phyloP scores from a whole-genome alignment of 2,888 invertebrate species.

The Agelastica alni region DNA sequence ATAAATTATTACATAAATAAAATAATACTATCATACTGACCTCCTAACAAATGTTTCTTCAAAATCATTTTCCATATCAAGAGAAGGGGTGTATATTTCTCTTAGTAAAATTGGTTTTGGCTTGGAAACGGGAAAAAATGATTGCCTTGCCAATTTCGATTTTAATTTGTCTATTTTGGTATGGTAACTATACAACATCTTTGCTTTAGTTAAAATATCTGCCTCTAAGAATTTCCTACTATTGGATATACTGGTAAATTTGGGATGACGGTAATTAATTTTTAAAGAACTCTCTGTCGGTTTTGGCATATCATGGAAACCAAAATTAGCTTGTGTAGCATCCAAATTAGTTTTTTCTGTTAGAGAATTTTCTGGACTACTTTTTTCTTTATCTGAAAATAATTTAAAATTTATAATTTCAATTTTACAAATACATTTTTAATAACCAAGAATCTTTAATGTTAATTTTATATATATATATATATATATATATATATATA shows the following conservation, averaged over 20 bases:
- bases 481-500: no score
- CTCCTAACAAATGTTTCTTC: conserved; percentile 27
- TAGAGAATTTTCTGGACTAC: conserved; percentile 2
- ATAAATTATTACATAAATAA: no score
- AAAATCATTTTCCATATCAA: conserved; percentile 2
- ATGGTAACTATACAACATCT: conserved; percentile 29
- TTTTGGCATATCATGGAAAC: conserved; percentile 36
- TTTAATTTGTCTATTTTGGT: conserved; percentile 24
- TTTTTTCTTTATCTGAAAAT: conserved; percentile 6
- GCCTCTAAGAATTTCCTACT: conserved; percentile 28
- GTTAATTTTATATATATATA: no score
- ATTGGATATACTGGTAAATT: conserved; percentile 33
- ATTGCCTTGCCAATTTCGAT: conserved; percentile 19
- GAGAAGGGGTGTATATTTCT: conserved; percentile 3
- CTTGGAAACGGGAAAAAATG: conserved; percentile 22
- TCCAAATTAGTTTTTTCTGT: conserved; percentile 10
- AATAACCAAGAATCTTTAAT: no score
- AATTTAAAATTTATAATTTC: no score
- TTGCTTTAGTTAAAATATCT: conserved; percentile 14
- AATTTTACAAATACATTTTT: no score
- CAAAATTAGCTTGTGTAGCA: conserved; percentile 29
- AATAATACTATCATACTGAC: no score
- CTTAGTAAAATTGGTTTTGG: conserved; percentile 11
- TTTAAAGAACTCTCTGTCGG: conserved; percentile 23
- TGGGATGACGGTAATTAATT: conserved; percentile 25